Conservation (phyloP, 2,797 vertebrate genomes). For the Philypnodon macrostomus region DNA sequence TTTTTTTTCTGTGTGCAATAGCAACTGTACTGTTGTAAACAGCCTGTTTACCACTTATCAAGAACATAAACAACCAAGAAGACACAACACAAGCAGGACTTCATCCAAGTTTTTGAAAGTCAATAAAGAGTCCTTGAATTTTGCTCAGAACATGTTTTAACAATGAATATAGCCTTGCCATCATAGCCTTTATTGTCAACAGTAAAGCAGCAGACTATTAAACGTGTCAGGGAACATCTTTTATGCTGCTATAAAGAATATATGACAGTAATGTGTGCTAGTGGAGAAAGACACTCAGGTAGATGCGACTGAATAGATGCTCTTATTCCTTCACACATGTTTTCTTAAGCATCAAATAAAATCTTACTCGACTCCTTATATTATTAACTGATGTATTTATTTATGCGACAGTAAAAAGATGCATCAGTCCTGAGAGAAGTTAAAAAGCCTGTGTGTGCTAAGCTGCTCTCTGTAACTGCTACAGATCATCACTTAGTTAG, state of each 20-base stretch:
- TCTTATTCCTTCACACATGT: neutral
- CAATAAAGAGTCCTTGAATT: conserved; percentile 33
- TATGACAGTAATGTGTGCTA: conserved; percentile 28
- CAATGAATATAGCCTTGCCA: conserved; percentile 9
- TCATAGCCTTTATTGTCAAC: conserved; percentile 18
- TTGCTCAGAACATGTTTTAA: conserved; percentile 11
- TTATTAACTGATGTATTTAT: conserved; percentile 11
- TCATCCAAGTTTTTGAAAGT: conserved; percentile 38
- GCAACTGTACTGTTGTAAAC: conserved; percentile 14
- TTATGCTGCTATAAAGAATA: conserved; percentile 38
- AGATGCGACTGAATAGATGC: neutral
- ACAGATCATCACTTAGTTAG: conserved; percentile 46
- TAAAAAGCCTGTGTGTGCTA: conserved; percentile 13
- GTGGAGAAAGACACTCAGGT: conserved; percentile 7
- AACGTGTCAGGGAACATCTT: conserved; percentile 34
- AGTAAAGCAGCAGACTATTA: conserved; percentile 34
- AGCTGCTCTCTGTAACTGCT: too few species aligned
- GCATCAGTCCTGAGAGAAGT: conserved; percentile 6
- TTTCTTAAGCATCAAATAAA: neutral
- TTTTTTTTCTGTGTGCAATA: conserved; percentile 12
- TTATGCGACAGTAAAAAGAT: conserved; percentile 1
- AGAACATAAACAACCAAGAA: conserved; percentile 30
- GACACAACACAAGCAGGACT: conserved; percentile 14
- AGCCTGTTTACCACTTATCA: conserved; percentile 26
- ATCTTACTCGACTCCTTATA: neutral